phyloP scores from a whole-genome alignment of 1,140 invertebrate species.

The Melanaphis sacchari region DNA sequence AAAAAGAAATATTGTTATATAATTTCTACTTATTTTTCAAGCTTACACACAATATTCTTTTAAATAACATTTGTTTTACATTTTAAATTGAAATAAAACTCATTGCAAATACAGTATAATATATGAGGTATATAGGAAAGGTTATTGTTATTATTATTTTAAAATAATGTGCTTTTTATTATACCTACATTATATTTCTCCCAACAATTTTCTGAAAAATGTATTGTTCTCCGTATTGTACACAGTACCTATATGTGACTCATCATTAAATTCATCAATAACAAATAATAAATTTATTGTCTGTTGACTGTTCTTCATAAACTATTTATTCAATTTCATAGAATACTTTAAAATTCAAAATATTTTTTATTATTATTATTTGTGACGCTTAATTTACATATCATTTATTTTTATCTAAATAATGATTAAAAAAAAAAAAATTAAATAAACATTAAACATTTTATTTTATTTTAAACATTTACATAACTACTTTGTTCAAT shows the following conservation, averaged over 20 bases:
- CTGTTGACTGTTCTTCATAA: neutral
- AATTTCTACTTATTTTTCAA: conserved; percentile 1
- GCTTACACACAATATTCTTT: neutral
- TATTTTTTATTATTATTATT: too few species aligned
- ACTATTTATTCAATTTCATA: too few species aligned
- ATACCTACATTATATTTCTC: neutral
- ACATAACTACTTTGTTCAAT: neutral
- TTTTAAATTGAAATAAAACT: neutral
- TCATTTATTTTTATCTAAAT: neutral
- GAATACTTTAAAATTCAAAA: too few species aligned
- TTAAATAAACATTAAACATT: too few species aligned
- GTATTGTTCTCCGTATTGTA: neutral
- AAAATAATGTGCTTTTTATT: neutral
- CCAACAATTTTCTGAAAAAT: neutral
- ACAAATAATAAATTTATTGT: neutral
- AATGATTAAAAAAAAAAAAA: neutral
- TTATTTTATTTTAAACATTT: neutral
- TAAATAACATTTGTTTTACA: neutral
- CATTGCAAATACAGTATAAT: neutral
- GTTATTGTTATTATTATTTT: neutral
- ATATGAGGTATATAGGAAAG: neutral
- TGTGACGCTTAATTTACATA: neutral
- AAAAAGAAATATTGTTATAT: neutral
- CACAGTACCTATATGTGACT: neutral
- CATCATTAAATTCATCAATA: neutral